These are phyloP conservation scores for Chromobotia macracanthus DNA, from an alignment of 2,797 vertebrate species.

Conservation along the genomic window DNA sequence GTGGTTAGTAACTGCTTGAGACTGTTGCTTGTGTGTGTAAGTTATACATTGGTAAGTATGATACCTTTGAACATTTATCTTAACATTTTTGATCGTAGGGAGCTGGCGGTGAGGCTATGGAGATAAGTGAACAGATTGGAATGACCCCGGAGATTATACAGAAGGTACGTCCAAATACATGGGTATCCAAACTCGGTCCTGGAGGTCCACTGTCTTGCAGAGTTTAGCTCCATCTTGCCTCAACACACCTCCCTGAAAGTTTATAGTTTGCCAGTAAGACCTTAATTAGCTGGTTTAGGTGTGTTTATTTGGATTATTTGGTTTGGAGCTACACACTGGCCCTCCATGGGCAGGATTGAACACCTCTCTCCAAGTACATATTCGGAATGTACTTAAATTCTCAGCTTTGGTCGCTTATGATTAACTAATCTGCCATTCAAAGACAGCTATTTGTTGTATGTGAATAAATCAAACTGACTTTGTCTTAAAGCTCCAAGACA, in stretches of 20 bases:
- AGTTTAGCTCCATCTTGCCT: too few relatives aligned
- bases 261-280: too few relatives aligned
- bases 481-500: conserved; percentile 91
- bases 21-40: not conserved
- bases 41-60: not conserved
- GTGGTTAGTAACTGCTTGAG: conserved; percentile 77
- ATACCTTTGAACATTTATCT: not conserved
- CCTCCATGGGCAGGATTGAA: too few relatives aligned
- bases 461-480: not conserved
- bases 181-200: too few relatives aligned
- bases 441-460: not conserved
- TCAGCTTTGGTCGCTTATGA: too few relatives aligned
- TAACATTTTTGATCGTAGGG: conserved; percentile 73
- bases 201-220: too few relatives aligned
- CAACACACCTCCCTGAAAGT: too few relatives aligned
- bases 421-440: not conserved
- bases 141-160: conserved; percentile 98
- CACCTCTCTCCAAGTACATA: too few relatives aligned
- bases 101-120: conserved; percentile 91
- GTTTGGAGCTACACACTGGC: too few relatives aligned
- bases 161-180: conserved; percentile 78
- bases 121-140: conserved; percentile 92
- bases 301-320: too few relatives aligned
- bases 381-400: too few relatives aligned
- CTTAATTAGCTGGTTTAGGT: too few relatives aligned